phyloP scores from a whole-genome alignment of 2,888 invertebrate species.

The Ornithoptera alexandrae region DNA sequence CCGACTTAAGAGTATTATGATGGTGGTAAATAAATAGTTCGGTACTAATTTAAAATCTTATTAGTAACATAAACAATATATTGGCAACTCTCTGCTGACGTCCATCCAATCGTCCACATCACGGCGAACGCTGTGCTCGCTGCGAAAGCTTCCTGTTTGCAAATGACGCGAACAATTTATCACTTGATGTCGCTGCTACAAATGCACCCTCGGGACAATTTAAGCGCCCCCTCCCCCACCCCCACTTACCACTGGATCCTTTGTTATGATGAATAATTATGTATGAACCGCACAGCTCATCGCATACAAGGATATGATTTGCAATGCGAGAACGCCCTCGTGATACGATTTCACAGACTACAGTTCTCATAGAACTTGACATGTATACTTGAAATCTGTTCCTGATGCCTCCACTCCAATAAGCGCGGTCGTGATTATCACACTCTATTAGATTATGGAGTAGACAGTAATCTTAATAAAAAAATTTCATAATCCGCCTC shows the following conservation, averaged over 20 bases:
- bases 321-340: background rate
- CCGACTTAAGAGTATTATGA: too few relatives aligned
- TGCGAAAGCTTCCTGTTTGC: conserved; percentile 16
- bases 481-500: too few relatives aligned
- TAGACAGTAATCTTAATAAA: too few relatives aligned
- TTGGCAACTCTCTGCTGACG: background rate
- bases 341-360: too few relatives aligned
- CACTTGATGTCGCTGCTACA: conserved; percentile 35
- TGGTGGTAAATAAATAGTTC: too few relatives aligned
- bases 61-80: too few relatives aligned
- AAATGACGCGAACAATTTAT: conserved; percentile 36
- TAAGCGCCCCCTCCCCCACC: conserved; percentile 25
- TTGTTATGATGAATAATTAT: conserved; percentile 28
- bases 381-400: too few relatives aligned
- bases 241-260: conserved; percentile 30
- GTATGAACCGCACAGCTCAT: conserved; percentile 7
- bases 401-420: too few relatives aligned
- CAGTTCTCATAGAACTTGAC: too few relatives aligned
- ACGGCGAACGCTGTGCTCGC: background rate
- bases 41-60: too few relatives aligned
- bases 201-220: conserved; percentile 38
- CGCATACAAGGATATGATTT: conserved; percentile 1
- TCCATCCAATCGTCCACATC: conserved; percentile 2
- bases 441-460: too few relatives aligned
- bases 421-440: too few relatives aligned